Evolutionary conservation across 2,888 invertebrate genomes (phyloP).

Genomic region (Sminthurides aquaticus): DNA sequence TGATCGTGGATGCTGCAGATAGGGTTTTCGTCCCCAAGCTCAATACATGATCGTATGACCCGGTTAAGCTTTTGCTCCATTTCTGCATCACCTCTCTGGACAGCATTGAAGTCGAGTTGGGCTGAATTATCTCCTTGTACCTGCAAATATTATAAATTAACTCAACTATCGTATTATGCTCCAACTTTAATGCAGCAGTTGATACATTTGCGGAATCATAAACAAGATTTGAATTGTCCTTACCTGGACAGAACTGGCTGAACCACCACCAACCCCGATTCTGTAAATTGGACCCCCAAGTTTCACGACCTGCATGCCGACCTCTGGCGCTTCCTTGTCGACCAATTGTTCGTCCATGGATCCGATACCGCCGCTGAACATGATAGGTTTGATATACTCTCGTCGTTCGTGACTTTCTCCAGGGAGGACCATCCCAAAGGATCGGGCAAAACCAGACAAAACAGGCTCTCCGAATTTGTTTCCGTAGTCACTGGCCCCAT

Average conservation of each 20-base stretch:
- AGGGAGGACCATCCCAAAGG: constrained; percentile 68
- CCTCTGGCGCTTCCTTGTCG: constrained; percentile 63
- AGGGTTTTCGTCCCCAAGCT: constrained; percentile 72
- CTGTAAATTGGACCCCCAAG: constrained; percentile 95
- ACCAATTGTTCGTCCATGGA: constrained; percentile 76
- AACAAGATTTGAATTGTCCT: not conserved
- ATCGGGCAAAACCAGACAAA: constrained; percentile 80
- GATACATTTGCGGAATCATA: no score
- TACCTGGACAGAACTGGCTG: constrained; percentile 85
- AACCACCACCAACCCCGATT: constrained; percentile 97
- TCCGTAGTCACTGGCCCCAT: constrained; percentile 97
- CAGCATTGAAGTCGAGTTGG: constrained; percentile 89
- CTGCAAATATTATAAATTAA: constrained; percentile 41
- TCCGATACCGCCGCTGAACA: constrained; percentile 96
- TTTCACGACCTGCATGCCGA: constrained; percentile 85
- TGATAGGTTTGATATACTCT: constrained; percentile 96
- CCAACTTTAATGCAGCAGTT: no score
- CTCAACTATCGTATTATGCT: no score
- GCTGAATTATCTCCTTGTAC: constrained; percentile 82
- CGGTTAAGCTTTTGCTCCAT: constrained; percentile 97
- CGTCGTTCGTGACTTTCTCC: constrained; percentile 57
- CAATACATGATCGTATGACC: constrained; percentile 84
- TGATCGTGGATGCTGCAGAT: constrained; percentile 96
- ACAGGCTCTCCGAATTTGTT: constrained; percentile 99
- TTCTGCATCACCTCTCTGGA: constrained; percentile 93